Conservation (phyloP, 2,797 vertebrate species). For the Peromyscus attwateri region DNA sequence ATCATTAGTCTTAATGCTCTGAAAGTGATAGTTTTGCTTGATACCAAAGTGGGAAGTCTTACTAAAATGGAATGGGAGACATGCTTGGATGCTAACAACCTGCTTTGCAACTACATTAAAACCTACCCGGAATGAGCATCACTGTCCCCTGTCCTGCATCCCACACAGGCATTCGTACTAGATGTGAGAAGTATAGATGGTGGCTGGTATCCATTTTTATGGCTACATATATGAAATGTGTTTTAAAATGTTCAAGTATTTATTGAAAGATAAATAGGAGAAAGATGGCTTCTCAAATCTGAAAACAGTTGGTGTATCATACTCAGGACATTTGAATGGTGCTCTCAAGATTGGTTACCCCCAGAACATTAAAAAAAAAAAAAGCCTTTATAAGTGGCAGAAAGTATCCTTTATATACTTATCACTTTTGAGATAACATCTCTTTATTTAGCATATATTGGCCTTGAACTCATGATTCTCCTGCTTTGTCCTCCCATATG, state of each 20-base stretch:
- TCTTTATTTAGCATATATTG: background rate
- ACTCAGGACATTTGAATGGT: background rate
- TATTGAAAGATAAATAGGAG: background rate
- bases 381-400: background rate
- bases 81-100: background rate
- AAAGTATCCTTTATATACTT: background rate
- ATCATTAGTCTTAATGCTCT: slow-evolving; percentile 4
- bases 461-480: background rate
- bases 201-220: background rate
- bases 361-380: background rate
- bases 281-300: slow-evolving; percentile 26
- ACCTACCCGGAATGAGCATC: slow-evolving; percentile 4
- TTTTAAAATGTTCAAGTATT: slow-evolving; percentile 48
- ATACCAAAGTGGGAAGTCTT: slow-evolving; percentile 11
- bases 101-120: background rate
- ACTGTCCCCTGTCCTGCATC: background rate
- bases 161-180: background rate
- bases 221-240: background rate
- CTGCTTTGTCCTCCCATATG: background rate
- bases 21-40: slow-evolving; percentile 43
- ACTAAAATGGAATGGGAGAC: slow-evolving; percentile 50
- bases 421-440: background rate
- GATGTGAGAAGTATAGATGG: background rate
- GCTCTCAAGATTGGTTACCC: background rate
- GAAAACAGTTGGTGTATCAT: background rate